Conservation (phyloP, 2,113 vertebrate species). For the Rutilus rutilus region DNA sequence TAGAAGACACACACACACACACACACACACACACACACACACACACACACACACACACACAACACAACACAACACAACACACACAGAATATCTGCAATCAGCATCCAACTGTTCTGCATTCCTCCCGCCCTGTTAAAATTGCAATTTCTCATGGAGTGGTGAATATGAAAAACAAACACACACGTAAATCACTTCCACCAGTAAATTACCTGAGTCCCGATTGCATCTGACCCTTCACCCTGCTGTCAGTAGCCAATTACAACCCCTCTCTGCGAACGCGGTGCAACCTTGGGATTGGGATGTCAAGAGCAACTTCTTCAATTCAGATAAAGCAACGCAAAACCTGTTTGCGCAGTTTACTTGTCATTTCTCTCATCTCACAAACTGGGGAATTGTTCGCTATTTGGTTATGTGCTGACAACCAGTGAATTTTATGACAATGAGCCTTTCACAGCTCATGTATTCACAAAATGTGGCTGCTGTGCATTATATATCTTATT, state of each 20-base stretch:
- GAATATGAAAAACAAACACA: slow-evolving; percentile 68
- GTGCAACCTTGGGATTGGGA: slow-evolving; percentile 40
- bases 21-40: not conserved
- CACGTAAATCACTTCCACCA: slow-evolving; percentile 57
- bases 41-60: not conserved
- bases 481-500: not conserved
- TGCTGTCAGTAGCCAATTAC: slow-evolving; percentile 59
- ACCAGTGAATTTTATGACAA: slow-evolving; percentile 13
- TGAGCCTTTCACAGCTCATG: not conserved
- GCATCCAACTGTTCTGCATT: slow-evolving; percentile 51
- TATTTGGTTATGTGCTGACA: slow-evolving; percentile 38
- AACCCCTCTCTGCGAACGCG: slow-evolving; percentile 32
- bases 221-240: slow-evolving; percentile 65
- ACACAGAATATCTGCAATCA: slow-evolving; percentile 51
- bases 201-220: slow-evolving; percentile 59
- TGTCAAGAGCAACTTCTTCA: slow-evolving; percentile 26
- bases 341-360: slow-evolving; percentile 15
- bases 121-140: slow-evolving; percentile 41
- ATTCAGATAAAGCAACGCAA: slow-evolving; percentile 16
- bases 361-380: slow-evolving; percentile 30
- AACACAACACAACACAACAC: slow-evolving; percentile 4
- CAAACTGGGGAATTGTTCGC: slow-evolving; percentile 24
- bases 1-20: not conserved
- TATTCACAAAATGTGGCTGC: not conserved
- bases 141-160: slow-evolving; percentile 51